phyloP scores from a whole-genome alignment of 2,797 vertebrate species.

The Gouania willdenowi region DNA sequence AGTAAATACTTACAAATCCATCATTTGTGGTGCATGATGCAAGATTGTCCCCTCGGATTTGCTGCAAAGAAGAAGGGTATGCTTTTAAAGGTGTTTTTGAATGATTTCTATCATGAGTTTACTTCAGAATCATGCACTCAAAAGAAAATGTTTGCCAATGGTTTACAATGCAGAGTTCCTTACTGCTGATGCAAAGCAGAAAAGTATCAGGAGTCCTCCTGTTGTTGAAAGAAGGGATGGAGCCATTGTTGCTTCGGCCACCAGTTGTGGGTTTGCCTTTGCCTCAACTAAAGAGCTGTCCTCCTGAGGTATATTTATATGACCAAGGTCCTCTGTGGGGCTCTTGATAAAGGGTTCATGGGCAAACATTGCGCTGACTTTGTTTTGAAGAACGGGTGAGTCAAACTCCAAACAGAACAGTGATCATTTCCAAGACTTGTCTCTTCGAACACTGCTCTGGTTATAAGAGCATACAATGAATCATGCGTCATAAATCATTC shows the following conservation, averaged over 20 bases:
- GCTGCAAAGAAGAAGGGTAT: constrained; percentile 38
- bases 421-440: constrained; percentile 34
- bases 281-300: constrained; percentile 44
- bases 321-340: constrained; percentile 59
- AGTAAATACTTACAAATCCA: constrained; percentile 65
- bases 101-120: too few relatives aligned
- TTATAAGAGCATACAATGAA: too few relatives aligned
- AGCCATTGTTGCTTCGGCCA: constrained; percentile 60
- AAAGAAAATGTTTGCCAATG: too few relatives aligned
- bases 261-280: constrained; percentile 15
- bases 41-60: constrained; percentile 65
- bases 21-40: constrained; percentile 41
- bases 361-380: constrained; percentile 62
- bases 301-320: constrained; percentile 68
- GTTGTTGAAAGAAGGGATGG: constrained; percentile 29
- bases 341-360: constrained; percentile 52
- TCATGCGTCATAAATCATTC: too few relatives aligned
- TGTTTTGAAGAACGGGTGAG: constrained; percentile 31
- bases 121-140: too few relatives aligned
- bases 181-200: constrained; percentile 62
- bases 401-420: constrained; percentile 19
- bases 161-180: constrained; percentile 29
- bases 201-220: constrained; percentile 57
- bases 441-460: neutral
- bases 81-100: too few relatives aligned